phyloP scores from a whole-genome alignment of 2,888 invertebrate genomes.

The Mactromeris polynyma region DNA sequence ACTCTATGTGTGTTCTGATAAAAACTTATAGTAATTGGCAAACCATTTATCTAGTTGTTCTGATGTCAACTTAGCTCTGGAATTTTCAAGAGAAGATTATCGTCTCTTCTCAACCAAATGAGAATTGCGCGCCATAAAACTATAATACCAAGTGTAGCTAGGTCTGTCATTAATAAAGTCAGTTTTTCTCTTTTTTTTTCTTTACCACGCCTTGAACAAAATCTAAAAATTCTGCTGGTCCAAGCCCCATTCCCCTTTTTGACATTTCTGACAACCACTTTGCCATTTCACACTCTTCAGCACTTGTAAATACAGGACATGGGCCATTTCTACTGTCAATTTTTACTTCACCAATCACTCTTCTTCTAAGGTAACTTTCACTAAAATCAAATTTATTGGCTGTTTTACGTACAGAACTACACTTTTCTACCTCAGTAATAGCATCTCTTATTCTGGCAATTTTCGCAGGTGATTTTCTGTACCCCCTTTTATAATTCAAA shows the following conservation, averaged over 20 bases:
- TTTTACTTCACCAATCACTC: background rate
- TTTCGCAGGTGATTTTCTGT: background rate
- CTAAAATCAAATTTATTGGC: background rate
- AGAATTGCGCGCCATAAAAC: conserved; percentile 22
- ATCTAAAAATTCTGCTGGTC: background rate
- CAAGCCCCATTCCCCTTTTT: background rate
- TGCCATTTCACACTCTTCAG: background rate
- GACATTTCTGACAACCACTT: background rate
- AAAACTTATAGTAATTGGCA: conserved; percentile 15
- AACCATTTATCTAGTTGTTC: conserved; percentile 36
- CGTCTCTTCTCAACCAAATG: conserved; percentile 13
- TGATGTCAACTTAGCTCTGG: conserved; percentile 36
- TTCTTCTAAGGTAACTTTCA: background rate
- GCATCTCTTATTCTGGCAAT: background rate
- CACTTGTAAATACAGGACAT: background rate
- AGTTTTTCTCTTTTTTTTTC: background rate
- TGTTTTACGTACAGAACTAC: background rate
- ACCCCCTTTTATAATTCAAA: background rate
- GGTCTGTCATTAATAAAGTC: background rate
- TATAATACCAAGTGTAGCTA: conserved; percentile 22
- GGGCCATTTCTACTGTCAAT: conserved; percentile 16
- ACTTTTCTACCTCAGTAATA: background rate
- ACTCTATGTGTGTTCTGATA: conserved; percentile 27
- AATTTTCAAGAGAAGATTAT: conserved; percentile 30
- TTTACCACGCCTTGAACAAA: background rate